Conservation (phyloP, 2,113 vertebrate genomes). For the Meleagris gallopavo region DNA sequence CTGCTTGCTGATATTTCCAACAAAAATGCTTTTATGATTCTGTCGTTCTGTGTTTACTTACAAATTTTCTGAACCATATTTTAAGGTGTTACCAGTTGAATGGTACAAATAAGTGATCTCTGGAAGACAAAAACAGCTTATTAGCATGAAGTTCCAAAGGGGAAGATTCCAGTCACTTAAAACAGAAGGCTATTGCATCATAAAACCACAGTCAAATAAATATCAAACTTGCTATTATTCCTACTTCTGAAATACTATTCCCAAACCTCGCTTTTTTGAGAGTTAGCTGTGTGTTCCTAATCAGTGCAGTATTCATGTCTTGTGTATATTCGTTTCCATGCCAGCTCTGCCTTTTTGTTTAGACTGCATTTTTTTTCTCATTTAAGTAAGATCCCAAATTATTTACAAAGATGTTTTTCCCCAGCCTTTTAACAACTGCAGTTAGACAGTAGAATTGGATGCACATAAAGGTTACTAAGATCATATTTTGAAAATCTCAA, state of each 20-base stretch:
- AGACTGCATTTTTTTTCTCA: neutral
- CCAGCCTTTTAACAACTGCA: neutral
- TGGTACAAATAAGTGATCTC: neutral
- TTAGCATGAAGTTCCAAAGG: neutral
- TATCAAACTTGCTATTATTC: neutral
- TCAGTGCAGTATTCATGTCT: neutral
- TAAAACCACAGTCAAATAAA: neutral
- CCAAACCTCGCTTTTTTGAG: neutral
- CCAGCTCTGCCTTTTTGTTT: constrained; percentile 15
- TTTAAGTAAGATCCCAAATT: neutral
- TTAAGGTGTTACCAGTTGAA: neutral
- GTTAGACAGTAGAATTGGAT: neutral
- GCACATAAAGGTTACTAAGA: neutral
- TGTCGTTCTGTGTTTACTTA: neutral
- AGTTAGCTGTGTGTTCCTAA: neutral
- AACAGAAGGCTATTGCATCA: neutral
- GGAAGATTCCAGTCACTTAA: neutral
- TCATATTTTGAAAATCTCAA: neutral
- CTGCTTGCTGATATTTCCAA: neutral
- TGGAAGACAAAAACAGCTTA: neutral
- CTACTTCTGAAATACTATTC: neutral
- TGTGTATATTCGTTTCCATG: neutral
- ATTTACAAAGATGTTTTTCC: constrained; percentile 15
- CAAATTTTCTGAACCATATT: neutral
- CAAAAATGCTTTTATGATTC: too few species aligned